phyloP scores from a whole-genome alignment of 2,888 invertebrate genomes.

The Agriotes lineatus region DNA sequence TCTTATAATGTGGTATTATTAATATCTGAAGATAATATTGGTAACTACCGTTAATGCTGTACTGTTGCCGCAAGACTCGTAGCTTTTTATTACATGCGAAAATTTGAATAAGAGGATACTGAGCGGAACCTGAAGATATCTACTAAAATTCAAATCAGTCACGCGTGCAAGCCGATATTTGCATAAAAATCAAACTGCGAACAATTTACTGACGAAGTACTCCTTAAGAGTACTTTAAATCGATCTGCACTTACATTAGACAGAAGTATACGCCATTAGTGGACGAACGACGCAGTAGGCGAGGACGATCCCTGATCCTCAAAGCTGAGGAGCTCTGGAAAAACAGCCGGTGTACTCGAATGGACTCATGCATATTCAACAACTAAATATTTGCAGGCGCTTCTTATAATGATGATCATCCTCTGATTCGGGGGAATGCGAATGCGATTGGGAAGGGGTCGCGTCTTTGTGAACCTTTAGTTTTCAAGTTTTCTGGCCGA shows the following conservation, averaged over 20 bases:
- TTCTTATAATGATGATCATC: conserved; percentile 65
- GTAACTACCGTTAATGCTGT: too few relatives aligned
- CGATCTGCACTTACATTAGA: conserved; percentile 53
- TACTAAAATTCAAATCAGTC: background rate
- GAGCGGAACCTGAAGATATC: too few relatives aligned
- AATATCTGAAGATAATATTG: too few relatives aligned
- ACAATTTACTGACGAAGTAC: conserved; percentile 59
- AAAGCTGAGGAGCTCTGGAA: conserved; percentile 58
- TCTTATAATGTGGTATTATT: too few relatives aligned
- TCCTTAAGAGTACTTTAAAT: conserved; percentile 59
- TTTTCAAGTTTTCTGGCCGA: conserved; percentile 2
- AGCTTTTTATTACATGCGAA: too few relatives aligned
- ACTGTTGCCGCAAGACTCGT: too few relatives aligned
- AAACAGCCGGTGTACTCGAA: conserved; percentile 63
- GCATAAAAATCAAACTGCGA: conserved; percentile 57
- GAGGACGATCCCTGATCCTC: conserved; percentile 46
- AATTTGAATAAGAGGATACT: too few relatives aligned
- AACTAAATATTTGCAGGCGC: conserved; percentile 65
- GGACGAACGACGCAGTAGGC: conserved; percentile 48
- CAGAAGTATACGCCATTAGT: conserved; percentile 57
- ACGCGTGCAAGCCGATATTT: conserved; percentile 47
- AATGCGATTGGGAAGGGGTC: conserved; percentile 57
- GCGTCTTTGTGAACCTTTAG: conserved; percentile 31
- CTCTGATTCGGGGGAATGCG: conserved; percentile 56
- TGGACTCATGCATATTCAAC: conserved; percentile 65